Percentiles rank a stretch among this genome's conserved stretches.
phyloP scores from a whole-genome alignment of 2,888 invertebrate genomes.

The Alloscopus bannaensis region DNA sequence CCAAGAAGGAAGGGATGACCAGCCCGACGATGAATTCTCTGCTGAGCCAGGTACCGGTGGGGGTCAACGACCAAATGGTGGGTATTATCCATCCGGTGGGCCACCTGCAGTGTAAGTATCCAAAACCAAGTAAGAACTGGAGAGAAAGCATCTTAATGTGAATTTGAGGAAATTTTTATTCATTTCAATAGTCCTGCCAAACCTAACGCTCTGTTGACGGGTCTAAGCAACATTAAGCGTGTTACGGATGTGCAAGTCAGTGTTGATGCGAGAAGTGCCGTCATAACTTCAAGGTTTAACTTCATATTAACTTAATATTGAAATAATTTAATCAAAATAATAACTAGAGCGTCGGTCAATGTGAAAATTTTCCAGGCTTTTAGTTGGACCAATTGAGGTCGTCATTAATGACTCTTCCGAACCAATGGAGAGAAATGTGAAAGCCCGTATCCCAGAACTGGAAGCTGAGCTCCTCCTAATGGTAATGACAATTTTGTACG shows the following conservation, averaged over 20 bases:
- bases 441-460: conserved; percentile 72
- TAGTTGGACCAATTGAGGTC: conserved; percentile 72
- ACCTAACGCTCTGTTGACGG: conserved; percentile 71
- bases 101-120: conserved; percentile 70
- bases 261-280: conserved; percentile 72
- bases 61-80: conserved; percentile 69
- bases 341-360: too few species aligned
- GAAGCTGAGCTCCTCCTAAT: conserved; percentile 72
- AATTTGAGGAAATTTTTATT: too few species aligned
- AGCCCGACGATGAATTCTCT: conserved; percentile 57
- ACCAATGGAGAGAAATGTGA: conserved; percentile 72
- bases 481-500: conserved; percentile 54
- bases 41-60: conserved; percentile 69
- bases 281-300: conserved; percentile 70
- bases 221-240: conserved; percentile 69
- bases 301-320: background rate
- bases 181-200: conserved; percentile 67
- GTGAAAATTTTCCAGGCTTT: conserved; percentile 55
- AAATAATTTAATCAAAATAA: background rate
- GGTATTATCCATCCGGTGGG: conserved; percentile 72
- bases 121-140: background rate
- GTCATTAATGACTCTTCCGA: conserved; percentile 72
- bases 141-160: background rate
- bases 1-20: conserved; percentile 62
- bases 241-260: conserved; percentile 71